Conservation (phyloP, 64 coral and sea anemone species). For the Montipora foliosa region DNA sequence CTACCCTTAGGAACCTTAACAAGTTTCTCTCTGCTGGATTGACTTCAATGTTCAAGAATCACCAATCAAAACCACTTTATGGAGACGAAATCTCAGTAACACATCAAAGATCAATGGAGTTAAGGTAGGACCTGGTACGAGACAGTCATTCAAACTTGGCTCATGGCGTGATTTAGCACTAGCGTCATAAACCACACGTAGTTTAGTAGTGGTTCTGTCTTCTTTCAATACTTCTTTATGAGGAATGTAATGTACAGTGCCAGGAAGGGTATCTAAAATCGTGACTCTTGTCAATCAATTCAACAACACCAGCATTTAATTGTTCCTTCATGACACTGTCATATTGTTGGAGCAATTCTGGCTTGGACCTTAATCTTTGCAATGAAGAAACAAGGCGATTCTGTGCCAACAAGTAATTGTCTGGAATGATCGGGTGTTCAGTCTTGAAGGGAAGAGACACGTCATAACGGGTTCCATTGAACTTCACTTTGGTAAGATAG, state of each 20-base stretch:
- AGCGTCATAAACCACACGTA: constrained; percentile 29
- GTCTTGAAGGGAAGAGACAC: constrained; percentile 58
- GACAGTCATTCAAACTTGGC: constrained; percentile 40
- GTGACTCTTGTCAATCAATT: not conserved
- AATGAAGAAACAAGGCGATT: constrained; percentile 18
- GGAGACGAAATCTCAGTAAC: constrained; percentile 27
- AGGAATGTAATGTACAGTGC: constrained; percentile 42
- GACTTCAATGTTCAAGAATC: too few species aligned
- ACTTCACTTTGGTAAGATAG: too few species aligned
- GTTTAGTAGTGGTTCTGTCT: constrained; percentile 23
- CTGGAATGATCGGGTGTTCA: constrained; percentile 67
- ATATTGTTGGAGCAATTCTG: constrained; percentile 37
- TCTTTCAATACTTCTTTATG: constrained; percentile 20
- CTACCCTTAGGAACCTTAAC: too few species aligned
- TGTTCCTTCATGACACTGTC: constrained; percentile 65
- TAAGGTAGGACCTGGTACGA: not conserved
- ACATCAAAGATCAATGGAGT: constrained; percentile 25
- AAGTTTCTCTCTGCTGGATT: too few species aligned
- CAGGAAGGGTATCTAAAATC: not conserved
- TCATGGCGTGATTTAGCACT: not conserved
- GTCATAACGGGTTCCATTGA: too few species aligned
- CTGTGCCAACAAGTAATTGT: constrained; percentile 24
- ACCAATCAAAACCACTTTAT: not conserved
- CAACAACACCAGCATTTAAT: constrained; percentile 38
- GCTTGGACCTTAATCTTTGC: constrained; percentile 17